Base-by-base conservation (phyloP, 1,140 invertebrate species). In the Papilio glaucus region DNA sequence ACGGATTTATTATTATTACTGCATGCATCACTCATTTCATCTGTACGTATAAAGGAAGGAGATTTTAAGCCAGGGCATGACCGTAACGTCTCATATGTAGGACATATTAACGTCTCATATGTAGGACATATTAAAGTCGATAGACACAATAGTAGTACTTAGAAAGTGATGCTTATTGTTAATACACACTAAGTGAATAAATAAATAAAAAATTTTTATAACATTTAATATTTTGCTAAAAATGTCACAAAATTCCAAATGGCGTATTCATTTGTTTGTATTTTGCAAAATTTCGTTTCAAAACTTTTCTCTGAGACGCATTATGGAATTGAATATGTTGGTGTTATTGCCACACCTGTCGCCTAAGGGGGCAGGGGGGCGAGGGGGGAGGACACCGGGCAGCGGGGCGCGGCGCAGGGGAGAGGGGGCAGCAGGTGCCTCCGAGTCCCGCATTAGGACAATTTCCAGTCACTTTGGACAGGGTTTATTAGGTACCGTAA, bases 231-330 rank as follows among this genome's bases (percentile, higher is more conserved):
- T 33, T 33, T 33, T 33, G 29, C 29, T 2, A 33, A 33, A 33
- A 33, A 4, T 12, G 1, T 12, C n/a, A n/a, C 49, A 53, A 53
- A 53, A 53, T 53, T 53, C 24, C 4, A 57, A 57, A 57, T 12
- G 4, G 21, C 49, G 10, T 24, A 57, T 24, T 24, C 49, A 42
- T 38, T 71, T 61, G 57, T 72, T 29, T 33, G 38, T 39, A 29
- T 38, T n/a, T 61, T 61, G 18, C 37, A 60, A n/a, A 39, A 41
- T 61, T 24, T 42, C 21, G 0, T 39, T 41, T 38, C 4, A 42
- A 26, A 67, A 41, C 18, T 67, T 45, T 67, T 24, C 63, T 26
- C 24, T 45, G 15, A 65, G 38, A 39, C 37, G 18, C 39, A 45
- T 42, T 24, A 45, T 42, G 18, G 39, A 45, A 67, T 45, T 13